These are phyloP conservation scores for Cephonodes hylas DNA, from an alignment of 2,888 invertebrate species.

Conservation along the genomic window DNA sequence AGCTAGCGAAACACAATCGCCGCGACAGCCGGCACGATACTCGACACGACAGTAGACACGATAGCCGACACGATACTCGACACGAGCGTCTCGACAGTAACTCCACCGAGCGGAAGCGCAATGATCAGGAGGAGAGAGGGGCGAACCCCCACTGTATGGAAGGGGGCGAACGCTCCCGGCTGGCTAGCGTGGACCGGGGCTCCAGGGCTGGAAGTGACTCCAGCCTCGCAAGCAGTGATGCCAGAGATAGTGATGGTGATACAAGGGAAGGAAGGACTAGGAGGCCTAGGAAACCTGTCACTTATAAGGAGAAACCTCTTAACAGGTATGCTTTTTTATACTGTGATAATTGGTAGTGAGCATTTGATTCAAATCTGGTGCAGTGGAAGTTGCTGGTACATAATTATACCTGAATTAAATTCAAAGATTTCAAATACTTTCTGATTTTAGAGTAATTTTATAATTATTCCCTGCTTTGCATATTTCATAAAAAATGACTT, in stretches of 20 bases:
- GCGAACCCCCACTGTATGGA: background rate
- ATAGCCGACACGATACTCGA: too few species aligned
- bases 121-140: background rate
- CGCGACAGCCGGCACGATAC: conserved; percentile 12
- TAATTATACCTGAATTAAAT: too few species aligned
- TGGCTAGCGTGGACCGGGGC: background rate
- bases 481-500: too few species aligned
- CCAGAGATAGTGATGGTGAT: conserved; percentile 33
- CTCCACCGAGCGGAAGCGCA: background rate
- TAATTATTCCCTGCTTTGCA: too few species aligned
- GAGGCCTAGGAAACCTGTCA: conserved; percentile 51
- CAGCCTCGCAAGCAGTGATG: conserved; percentile 9
- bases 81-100: background rate
- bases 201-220: conserved; percentile 25
- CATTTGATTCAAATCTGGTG: too few species aligned
- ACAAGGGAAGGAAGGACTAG: conserved; percentile 44
- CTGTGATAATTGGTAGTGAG: too few species aligned
- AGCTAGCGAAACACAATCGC: conserved; percentile 9
- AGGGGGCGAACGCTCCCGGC: background rate
- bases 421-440: too few species aligned
- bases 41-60: too few species aligned
- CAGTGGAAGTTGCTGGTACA: too few species aligned
- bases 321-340: conserved; percentile 47
- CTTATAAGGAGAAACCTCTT: conserved; percentile 69
- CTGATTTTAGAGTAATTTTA: too few species aligned